Evolutionary conservation across 2,888 invertebrate genomes (phyloP), one percentile per base, ranked within the genome.

Genomic region (Macrosiphum euphorbiae): DNA sequence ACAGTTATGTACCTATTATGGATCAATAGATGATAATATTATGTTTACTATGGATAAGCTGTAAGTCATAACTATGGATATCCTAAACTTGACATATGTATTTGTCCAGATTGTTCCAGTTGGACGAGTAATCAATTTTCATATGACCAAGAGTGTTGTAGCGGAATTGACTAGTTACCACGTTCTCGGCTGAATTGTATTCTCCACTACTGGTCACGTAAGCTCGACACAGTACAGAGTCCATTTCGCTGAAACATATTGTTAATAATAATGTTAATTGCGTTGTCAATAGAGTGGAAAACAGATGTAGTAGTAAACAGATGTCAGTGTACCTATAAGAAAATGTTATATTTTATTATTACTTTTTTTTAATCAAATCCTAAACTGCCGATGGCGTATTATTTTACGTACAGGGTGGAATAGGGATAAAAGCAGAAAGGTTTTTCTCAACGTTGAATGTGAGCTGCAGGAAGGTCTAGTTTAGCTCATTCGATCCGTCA

Each of bases 61-160:
- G 84, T n/a, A n/a, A 67, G 13, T n/a, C 28, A 41, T 84, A 55
- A 55, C 5, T 55, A 24, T 55, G 5, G n/a, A 88, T 61, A 35
- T 44, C 28, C 47, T 44, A 93, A 26, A 85, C 88, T 50, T 95
- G 94, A n/a, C 95, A 95, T 84, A 95, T 95, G 94, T 95, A 95
- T 85, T 95, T 94, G 94, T 95, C 95, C 55, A 95, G 94, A 89
- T 95, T 95, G 91, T 95, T 95, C 95, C 95, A 95, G 92, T 95
- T 95, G 94, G 95, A 95, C 24, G 95, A 95, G 94, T 95, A 95
- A 95, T 95, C 95, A 94, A 95, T 95, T 95, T 95, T 95, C 92
- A 95, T 95, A 94, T 95, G 95, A 41, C 95, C 95, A 94, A 95
- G 95, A 94, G 95, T 95, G 95, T 95, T 95, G 28, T 88, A 95